Conservation (phyloP, 37 sponge, comb jelly and placozoan species). For the Spongia lamella region DNA sequence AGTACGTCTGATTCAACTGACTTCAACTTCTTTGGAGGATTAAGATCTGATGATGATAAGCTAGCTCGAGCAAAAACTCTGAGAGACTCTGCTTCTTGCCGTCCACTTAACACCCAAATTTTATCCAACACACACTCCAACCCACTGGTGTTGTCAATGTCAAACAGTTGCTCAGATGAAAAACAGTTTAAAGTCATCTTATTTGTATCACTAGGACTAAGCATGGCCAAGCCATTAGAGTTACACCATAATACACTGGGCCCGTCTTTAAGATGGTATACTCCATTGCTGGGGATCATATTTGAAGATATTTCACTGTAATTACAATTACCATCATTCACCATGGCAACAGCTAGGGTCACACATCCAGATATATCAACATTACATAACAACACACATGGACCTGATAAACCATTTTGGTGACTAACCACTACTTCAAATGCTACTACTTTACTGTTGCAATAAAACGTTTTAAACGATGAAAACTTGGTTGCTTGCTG, state of each 20-base stretch:
- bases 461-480: no score
- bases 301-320: no score
- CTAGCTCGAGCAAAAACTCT: no score
- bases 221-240: neutral
- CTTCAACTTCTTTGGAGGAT: neutral
- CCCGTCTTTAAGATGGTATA: constrained; percentile 25
- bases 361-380: no score
- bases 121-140: neutral
- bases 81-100: neutral
- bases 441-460: no score
- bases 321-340: no score
- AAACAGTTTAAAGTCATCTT: neutral
- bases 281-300: no score
- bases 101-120: neutral
- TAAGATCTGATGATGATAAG: neutral
- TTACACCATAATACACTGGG: constrained; percentile 41
- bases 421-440: no score
- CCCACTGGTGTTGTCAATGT: neutral
- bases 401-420: no score
- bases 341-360: no score
- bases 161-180: neutral
- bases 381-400: no score
- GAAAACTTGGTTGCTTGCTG: no score
- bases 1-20: neutral
- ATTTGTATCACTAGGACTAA: neutral